Conservation (phyloP, 2,797 vertebrate genomes). For the Borostomias antarcticus region DNA sequence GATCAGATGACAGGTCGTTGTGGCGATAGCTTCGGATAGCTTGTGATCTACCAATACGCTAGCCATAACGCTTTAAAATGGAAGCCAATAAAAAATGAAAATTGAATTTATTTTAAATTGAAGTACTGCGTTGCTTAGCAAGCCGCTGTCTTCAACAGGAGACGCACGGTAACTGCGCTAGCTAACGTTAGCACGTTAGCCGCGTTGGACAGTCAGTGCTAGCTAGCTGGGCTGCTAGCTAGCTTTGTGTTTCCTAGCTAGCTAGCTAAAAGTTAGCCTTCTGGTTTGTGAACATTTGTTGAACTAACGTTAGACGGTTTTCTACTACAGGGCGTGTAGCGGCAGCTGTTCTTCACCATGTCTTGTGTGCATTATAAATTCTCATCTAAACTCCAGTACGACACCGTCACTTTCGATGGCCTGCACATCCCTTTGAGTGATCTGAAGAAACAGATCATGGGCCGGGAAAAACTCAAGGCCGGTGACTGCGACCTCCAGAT, state of each 20-base stretch:
- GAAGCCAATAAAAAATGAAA: slow-evolving; percentile 41
- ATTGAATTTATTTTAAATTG: not conserved
- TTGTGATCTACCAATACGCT: slow-evolving; percentile 66
- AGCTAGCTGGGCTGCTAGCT: not conserved
- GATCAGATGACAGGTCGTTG: slow-evolving; percentile 65
- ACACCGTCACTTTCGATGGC: slow-evolving; percentile 94
- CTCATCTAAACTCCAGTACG: slow-evolving; percentile 95
- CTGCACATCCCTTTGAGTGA: slow-evolving; percentile 91
- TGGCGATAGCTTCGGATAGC: slow-evolving; percentile 59
- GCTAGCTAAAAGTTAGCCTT: slow-evolving; percentile 33
- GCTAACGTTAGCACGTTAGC: slow-evolving; percentile 50
- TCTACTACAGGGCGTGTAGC: too few species aligned
- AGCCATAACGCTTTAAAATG: slow-evolving; percentile 21
- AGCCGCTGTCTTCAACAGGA: slow-evolving; percentile 10
- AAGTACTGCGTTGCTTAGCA: slow-evolving; percentile 9
- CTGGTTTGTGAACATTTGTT: not conserved
- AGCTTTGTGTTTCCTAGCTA: slow-evolving; percentile 32
- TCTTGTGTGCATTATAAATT: slow-evolving; percentile 98
- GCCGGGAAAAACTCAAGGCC: slow-evolving; percentile 91
- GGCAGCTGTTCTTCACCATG: slow-evolving; percentile 71
- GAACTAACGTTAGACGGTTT: slow-evolving; percentile 35
- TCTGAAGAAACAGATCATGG: slow-evolving; percentile 96
- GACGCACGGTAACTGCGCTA: not conserved
- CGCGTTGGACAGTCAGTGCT: slow-evolving; percentile 10
- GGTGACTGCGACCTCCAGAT: slow-evolving; percentile 95